Evolutionary conservation across 2,797 vertebrate species (phyloP), one percentile per base, ranked within the genome.

Genomic region (Helarctos malayanus): DNA sequence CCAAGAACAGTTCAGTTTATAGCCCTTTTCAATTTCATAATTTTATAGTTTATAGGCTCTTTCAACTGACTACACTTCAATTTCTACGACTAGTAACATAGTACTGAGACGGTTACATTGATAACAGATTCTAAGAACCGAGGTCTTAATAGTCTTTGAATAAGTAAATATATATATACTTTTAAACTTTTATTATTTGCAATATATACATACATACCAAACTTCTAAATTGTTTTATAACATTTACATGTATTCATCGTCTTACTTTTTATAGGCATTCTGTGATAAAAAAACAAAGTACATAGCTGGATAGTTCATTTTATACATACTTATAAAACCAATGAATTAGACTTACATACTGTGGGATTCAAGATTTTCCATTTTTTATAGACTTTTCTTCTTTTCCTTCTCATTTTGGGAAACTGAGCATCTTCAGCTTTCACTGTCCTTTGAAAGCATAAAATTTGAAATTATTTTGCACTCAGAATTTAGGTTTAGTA

Each of bases 321-420:
- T 78, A 29, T n/a, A 87, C 5, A 32, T 63, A 59, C 2, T 93
- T 92, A 80, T 10, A 83, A 94, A 96, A 97, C 63, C 2, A 90
- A 90, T 69, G 47, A 68, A 85, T 49, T 90, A 84, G 93, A 98
- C 99, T 99, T 99, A 99, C 99, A 99, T 99, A 99, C 99, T 97
- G 98, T 99, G 98, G 98, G 98, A 98, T 98, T 99, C 98, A 99
- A 99, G 95, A 98, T 99, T 98, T 99, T 99, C 98, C 99, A 99
- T 97, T 98, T 99, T 97, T 98, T 99, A 98, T 98, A 99, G 97
- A 98, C 98, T 97, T 99, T 99, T 98, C 99, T 99, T 98, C 98
- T 99, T 97, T 99, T 99, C 94, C 98, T 99, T 96, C 99, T 99
- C 99, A 99, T 99, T 97, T 97, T 93, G 80, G 91, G 91, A 80